Conservation (phyloP, 1,140 invertebrate species). For the Ectropis grisescens region DNA sequence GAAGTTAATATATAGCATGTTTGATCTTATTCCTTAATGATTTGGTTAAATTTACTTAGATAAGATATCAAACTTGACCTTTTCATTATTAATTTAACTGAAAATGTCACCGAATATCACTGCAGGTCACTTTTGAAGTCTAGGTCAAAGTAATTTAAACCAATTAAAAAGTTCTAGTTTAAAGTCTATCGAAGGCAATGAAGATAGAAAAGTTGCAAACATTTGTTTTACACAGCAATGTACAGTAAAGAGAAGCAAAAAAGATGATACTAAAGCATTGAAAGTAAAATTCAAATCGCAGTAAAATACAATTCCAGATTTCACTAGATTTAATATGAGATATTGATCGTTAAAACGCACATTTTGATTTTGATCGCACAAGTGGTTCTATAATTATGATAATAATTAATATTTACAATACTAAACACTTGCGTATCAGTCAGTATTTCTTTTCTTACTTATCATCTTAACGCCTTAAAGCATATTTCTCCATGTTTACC, state of each 20-base stretch:
- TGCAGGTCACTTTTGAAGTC: no score
- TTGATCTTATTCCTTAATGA: slow-evolving; percentile 17
- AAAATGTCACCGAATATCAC: no score
- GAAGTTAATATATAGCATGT: slow-evolving; percentile 17
- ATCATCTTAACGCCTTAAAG: background rate
- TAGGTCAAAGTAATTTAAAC: background rate
- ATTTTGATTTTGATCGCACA: slow-evolving; percentile 32
- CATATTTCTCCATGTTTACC: background rate
- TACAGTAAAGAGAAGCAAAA: slow-evolving; percentile 15
- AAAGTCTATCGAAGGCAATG: slow-evolving; percentile 39
- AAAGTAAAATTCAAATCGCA: slow-evolving; percentile 9
- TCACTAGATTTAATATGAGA: slow-evolving; percentile 20
- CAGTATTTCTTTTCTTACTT: slow-evolving; percentile 23
- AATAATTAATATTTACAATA: slow-evolving; percentile 54
- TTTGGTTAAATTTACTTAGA: background rate
- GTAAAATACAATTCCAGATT: slow-evolving; percentile 32
- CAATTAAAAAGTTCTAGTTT: slow-evolving; percentile 25
- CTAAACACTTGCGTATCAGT: slow-evolving; percentile 57
- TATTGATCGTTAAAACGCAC: slow-evolving; percentile 17
- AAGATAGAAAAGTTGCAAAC: slow-evolving; percentile 29
- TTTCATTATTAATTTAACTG: no score
- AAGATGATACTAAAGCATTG: background rate
- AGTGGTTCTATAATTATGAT: slow-evolving; percentile 40
- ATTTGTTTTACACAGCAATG: slow-evolving; percentile 18
- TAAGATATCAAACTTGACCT: no score